These are phyloP conservation scores for Phoxinus phoxinus DNA, from an alignment of 2,113 vertebrate genomes.

Conservation along the genomic window DNA sequence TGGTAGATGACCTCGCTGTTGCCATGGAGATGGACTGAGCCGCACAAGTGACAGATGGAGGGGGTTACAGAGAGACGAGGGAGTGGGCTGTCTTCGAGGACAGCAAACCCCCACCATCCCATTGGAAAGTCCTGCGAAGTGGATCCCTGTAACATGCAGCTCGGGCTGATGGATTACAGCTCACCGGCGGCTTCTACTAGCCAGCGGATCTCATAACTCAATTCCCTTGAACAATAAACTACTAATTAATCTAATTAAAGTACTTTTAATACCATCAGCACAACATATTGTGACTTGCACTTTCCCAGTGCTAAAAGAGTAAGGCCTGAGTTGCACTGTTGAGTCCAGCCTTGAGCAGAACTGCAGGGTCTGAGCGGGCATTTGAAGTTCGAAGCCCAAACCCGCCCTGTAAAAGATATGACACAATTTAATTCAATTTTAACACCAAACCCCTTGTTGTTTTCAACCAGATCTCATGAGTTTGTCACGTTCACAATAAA, in stretches of 20 bases:
- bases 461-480: not conserved
- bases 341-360: not conserved
- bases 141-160: not conserved
- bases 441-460: not conserved
- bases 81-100: constrained; percentile 29
- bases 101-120: constrained; percentile 20
- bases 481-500: not conserved
- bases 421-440: not conserved
- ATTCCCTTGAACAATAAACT: not conserved
- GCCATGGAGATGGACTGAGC: constrained; percentile 50
- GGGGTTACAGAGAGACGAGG: constrained; percentile 46
- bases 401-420: not conserved
- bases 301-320: not conserved
- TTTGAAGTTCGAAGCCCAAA: not conserved
- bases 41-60: constrained; percentile 53
- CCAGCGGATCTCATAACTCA: not conserved
- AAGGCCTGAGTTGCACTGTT: not conserved
- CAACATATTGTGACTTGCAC: constrained; percentile 18
- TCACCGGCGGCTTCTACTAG: not conserved
- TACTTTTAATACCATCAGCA: not conserved
- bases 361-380: not conserved
- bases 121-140: not conserved
- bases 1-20: constrained; percentile 44
- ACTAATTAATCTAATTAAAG: not conserved
- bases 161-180: not conserved